A percentile compares a stretch with the other conserved stretches of the same genome.
phyloP scores from a whole-genome alignment of 2,113 vertebrate genomes.

The Smithornis capensis region DNA sequence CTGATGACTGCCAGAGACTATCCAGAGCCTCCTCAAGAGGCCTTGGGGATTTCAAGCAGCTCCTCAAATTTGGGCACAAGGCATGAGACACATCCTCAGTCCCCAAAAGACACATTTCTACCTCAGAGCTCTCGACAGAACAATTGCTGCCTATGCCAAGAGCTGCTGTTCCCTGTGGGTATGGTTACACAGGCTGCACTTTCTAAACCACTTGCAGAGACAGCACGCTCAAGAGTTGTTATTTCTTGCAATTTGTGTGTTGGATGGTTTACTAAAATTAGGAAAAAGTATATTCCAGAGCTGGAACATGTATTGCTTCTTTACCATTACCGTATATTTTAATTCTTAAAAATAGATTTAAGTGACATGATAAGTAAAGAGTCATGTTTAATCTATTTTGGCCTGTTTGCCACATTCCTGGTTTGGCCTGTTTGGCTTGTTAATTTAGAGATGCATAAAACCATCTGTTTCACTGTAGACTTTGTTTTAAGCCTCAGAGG shows the following conservation, averaged over 20 bases:
- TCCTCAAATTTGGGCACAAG: not conserved
- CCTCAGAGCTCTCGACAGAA: not conserved
- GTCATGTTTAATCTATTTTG: conserved; percentile 49
- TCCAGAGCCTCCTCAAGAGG: not conserved
- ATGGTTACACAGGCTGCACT: conserved; percentile 10
- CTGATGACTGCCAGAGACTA: not conserved
- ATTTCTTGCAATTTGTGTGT: conserved; percentile 49
- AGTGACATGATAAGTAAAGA: conserved; percentile 55
- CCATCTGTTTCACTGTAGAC: conserved; percentile 61
- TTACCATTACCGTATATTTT: conserved; percentile 53
- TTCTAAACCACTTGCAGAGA: conserved; percentile 47
- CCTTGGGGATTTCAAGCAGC: not conserved
- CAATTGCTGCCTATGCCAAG: not conserved
- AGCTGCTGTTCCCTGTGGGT: not conserved
- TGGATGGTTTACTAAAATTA: conserved; percentile 48
- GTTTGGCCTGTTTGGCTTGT: conserved; percentile 43
- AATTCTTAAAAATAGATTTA: conserved; percentile 66
- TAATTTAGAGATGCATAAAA: conserved; percentile 57
- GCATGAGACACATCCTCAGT: not conserved
- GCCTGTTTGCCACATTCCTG: conserved; percentile 42
- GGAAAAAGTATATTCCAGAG: conserved; percentile 41
- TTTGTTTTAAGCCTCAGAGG: conserved; percentile 59
- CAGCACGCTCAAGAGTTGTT: not conserved
- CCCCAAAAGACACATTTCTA: not conserved
- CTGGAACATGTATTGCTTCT: conserved; percentile 35